These are phyloP conservation scores for Menura novaehollandiae DNA, from an alignment of 2,113 vertebrate species.

Conservation along the genomic window DNA sequence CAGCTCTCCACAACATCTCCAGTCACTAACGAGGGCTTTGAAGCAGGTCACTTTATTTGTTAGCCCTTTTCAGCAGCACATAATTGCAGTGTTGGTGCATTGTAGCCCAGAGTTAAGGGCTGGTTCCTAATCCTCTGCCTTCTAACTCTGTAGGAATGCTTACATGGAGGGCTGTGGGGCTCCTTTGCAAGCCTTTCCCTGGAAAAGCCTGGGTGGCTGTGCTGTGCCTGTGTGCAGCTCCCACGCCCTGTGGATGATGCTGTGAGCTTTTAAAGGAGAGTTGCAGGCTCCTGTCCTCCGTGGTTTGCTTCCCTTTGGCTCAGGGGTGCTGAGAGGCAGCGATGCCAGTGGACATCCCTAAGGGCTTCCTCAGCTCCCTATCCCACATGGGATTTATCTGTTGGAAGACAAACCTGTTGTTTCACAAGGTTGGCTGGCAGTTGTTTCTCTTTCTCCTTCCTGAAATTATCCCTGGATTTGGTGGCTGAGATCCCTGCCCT, in stretches of 20 bases:
- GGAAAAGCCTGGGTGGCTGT: not conserved
- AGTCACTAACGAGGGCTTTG: not conserved
- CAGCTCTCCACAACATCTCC: not conserved
- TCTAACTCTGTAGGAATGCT: not conserved
- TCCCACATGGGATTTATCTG: rapidly evolving
- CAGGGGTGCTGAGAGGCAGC: not conserved
- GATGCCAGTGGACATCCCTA: rapidly evolving
- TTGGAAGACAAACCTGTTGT: not conserved
- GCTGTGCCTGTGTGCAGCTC: not conserved
- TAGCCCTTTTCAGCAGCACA: not conserved
- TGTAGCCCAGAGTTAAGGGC: not conserved
- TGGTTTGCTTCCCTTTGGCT: not conserved
- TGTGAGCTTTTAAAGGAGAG: not conserved
- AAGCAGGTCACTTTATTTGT: not conserved
- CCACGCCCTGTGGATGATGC: not conserved
- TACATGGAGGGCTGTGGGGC: not conserved
- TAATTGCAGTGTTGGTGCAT: not conserved
- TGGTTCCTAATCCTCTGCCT: not conserved
- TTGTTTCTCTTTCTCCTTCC: not conserved
- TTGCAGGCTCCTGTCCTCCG: not conserved
- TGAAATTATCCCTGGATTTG: not conserved
- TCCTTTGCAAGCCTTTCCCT: not conserved
- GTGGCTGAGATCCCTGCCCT: not conserved
- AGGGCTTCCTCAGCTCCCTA: not conserved
- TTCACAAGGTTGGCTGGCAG: not conserved